Evolutionary conservation across 2,113 vertebrate species (phyloP).

Genomic region (Mus musculus): DNA sequence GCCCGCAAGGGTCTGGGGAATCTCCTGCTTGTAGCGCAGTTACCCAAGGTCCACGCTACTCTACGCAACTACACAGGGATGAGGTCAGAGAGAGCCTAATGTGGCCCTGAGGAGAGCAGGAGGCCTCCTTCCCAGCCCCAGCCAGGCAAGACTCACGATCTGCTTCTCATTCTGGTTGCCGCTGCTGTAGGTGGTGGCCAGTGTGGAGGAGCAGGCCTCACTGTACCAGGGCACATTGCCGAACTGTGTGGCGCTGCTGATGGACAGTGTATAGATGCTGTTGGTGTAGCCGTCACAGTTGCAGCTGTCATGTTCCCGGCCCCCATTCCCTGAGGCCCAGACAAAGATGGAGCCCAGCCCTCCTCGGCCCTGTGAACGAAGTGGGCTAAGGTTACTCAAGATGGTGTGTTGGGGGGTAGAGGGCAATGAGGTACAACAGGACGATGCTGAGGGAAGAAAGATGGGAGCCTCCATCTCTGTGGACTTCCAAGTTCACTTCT

Average conservation of each 20-base stretch:
- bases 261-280: slow-evolving; percentile 99
- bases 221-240: slow-evolving; percentile 99
- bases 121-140: not conserved
- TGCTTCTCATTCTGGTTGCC: slow-evolving; percentile 98
- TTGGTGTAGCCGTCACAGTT: slow-evolving; percentile 99
- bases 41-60: not conserved
- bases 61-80: not conserved
- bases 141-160: slow-evolving; percentile 90
- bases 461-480: not conserved
- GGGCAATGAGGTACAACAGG: too few species aligned
- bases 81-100: not conserved
- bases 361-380: slow-evolving; percentile 90
- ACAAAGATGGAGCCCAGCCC: slow-evolving; percentile 98
- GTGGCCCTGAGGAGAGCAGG: not conserved
- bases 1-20: not conserved
- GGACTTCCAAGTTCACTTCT: not conserved
- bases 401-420: not conserved
- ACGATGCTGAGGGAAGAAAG: not conserved
- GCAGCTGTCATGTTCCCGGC: slow-evolving; percentile 97
- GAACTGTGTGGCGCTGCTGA: slow-evolving; percentile 97
- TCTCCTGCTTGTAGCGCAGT: not conserved
- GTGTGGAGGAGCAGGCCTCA: slow-evolving; percentile 98
- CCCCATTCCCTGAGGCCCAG: slow-evolving; percentile 98
- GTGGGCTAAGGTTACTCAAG: not conserved
- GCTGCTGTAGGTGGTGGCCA: slow-evolving; percentile 98